phyloP scores from a whole-genome alignment of 2,113 vertebrate species.

The Cepphus grylle region DNA sequence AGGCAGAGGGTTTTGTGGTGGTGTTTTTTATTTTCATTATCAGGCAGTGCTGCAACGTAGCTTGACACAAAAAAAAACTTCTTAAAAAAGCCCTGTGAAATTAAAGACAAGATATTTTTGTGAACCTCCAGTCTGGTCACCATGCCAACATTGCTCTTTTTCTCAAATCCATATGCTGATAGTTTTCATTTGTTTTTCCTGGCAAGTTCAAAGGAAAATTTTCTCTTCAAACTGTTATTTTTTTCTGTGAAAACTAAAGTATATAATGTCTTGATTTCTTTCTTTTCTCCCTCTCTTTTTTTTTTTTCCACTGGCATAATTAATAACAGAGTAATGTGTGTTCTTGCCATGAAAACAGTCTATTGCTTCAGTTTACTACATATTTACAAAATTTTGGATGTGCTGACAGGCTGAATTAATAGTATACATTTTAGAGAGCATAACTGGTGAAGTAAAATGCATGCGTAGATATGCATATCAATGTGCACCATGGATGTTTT shows the following conservation, averaged over 20 bases:
- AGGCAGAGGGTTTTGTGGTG: background rate
- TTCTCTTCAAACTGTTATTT: background rate
- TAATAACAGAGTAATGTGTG: background rate
- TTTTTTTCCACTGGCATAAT: background rate
- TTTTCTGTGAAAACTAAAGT: background rate
- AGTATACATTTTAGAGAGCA: background rate
- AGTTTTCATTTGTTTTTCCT: slow-evolving; percentile 52
- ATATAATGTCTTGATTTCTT: background rate
- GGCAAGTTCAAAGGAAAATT: slow-evolving; percentile 28
- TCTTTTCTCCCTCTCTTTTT: background rate
- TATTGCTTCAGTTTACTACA: background rate
- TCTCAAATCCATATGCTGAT: slow-evolving; percentile 49
- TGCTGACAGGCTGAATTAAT: background rate
- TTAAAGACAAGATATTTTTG: slow-evolving; percentile 41
- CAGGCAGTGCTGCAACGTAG: background rate
- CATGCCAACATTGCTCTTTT: slow-evolving; percentile 62
- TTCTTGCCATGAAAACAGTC: background rate
- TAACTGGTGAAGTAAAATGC: background rate
- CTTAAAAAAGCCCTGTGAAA: background rate
- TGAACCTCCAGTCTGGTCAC: slow-evolving; percentile 53
- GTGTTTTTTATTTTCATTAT: background rate
- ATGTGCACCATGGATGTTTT: background rate
- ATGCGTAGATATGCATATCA: background rate
- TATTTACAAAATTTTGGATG: background rate
- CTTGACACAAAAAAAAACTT: background rate